Evolutionary conservation across 2,888 invertebrate genomes (phyloP), one percentile per base, ranked within the genome.

Genomic region (Anodontia alba): DNA sequence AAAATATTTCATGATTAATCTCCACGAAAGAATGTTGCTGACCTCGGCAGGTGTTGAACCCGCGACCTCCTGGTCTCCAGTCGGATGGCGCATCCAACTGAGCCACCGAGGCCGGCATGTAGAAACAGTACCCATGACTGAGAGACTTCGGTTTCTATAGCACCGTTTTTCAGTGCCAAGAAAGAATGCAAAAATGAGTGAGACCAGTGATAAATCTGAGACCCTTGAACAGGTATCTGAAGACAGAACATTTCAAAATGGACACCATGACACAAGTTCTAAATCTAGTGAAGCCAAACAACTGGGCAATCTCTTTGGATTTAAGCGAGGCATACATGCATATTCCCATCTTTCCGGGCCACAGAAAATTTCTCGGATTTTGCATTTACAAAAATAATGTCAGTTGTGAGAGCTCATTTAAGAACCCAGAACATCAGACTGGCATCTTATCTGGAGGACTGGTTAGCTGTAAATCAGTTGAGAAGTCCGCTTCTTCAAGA

Each of bases 191-290:
- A 75, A 42, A 43, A 20, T n/a, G n/a, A n/a, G n/a, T 78, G 42
- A 73, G 80, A 74, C 76, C 84, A 12, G 74, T 84, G 17, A 79
- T 81, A 29, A 81, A 81, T 68, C 68, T 84, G 42, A 76, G 51
- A 75, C 78, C 80, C 29, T 81, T 84, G 26, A 84, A 81, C 70
- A 26, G 36, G 38, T 84, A 73, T 75, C 74, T 81, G 26, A 46
- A 67, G 12, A 67, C 26, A 20, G 49, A 73, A 67, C 79, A 81
- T 71, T 84, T 84, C 76, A 81, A 80, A 46, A 84, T 84, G 84
- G 81, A 81, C 31, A 66, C 69, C 20, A 66, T 81, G 67, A 72
- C 49, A 62, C 62, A 68, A 54, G 80, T 84, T 15, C 20, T 76
- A 26, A 74, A 75, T 69, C 62, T 74, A 68, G 74, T 81, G 26